Evolutionary conservation across 2,888 invertebrate genomes (phyloP), one percentile per base, ranked within the genome.

Genomic region (Cloeon dipterum): DNA sequence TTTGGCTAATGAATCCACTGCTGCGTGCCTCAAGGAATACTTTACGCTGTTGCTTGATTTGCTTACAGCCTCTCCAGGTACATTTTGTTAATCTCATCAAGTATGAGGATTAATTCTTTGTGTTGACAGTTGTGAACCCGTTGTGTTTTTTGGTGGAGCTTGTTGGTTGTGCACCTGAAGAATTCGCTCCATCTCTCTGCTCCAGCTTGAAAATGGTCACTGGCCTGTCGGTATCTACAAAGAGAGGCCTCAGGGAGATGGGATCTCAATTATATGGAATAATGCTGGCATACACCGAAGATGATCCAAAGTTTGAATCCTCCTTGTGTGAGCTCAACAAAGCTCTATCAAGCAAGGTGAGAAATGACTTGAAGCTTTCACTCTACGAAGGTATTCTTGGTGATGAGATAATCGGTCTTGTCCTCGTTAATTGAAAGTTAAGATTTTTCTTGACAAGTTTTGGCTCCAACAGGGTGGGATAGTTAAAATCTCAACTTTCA

Each of bases 111-210:
- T 10, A 34, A 13, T 40, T 35, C 20, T 38, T 40, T 8, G 40
- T 23, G 16, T n/a, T 29, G 29, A 34, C 50, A 74, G 72, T 66
- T 47, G 52, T 67, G 32, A 66, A 70, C 56, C 61, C 74, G 0
- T 53, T 88, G 36, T 71, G 74, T 38, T 82, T 79, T 46, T 63
- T 89, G 49, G 61, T 83, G 44, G 88, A 89, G 57, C 62, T 85
- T 17, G 63, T 86, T n/a, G 85, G 85, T 26, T 78, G 79, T 41
- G 68, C 78, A 8, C 77, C 85, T 0, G 66, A 72, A 17, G 57
- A 68, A 39, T 64, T 85, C 48, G 66, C 73, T 1, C 50, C 64
- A 21, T 64, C 69, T 42, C 71, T 79, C 50, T 57, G 66, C 3
- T 65, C 61, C 21, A 65, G 77, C 14, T 49, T 73, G 11, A 62